These are phyloP conservation scores for Drosophila aldrichi DNA, from an alignment of 2,888 invertebrate genomes.

Conservation along the genomic window DNA sequence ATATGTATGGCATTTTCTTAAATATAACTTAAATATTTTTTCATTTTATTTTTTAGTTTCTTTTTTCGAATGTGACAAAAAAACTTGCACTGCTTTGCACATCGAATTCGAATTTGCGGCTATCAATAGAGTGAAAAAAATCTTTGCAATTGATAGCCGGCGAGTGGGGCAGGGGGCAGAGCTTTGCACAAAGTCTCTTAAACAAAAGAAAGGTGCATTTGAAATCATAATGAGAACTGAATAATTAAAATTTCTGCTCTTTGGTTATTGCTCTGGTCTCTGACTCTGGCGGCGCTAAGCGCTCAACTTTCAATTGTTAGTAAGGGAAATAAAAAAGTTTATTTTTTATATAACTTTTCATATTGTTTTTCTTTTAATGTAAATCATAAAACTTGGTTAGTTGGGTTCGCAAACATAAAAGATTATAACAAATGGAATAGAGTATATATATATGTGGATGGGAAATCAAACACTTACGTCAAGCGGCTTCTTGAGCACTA, in stretches of 20 bases:
- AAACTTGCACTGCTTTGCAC: constrained; percentile 84
- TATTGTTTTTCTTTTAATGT: constrained; percentile 4
- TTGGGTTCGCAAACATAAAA: constrained; percentile 65
- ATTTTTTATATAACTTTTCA: constrained; percentile 11
- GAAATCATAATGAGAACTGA: constrained; percentile 50
- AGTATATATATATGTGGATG: constrained; percentile 11
- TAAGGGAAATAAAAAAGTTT: constrained; percentile 39
- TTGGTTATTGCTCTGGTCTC: constrained; percentile 3
- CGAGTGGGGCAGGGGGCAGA: constrained; percentile 27
- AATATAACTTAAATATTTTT: constrained; percentile 11
- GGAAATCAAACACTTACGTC: constrained; percentile 93
- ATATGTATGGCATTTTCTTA: constrained; percentile 15
- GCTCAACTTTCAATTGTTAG: constrained; percentile 47
- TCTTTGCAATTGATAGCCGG: constrained; percentile 25
- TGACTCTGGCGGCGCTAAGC: constrained; percentile 24
- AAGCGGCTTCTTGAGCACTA: constrained; percentile 96
- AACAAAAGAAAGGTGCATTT: constrained; percentile 71
- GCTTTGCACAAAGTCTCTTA: constrained; percentile 35
- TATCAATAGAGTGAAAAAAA: constrained; percentile 30
- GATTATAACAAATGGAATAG: constrained; percentile 8
- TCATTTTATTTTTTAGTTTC: neutral
- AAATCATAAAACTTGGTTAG: constrained; percentile 67
- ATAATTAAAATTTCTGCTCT: constrained; percentile 22
- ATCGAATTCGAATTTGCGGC: constrained; percentile 49
- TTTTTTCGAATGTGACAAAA: constrained; percentile 74